Conservation (phyloP, 2,888 invertebrate genomes). For the Nomada fabriciana region DNA sequence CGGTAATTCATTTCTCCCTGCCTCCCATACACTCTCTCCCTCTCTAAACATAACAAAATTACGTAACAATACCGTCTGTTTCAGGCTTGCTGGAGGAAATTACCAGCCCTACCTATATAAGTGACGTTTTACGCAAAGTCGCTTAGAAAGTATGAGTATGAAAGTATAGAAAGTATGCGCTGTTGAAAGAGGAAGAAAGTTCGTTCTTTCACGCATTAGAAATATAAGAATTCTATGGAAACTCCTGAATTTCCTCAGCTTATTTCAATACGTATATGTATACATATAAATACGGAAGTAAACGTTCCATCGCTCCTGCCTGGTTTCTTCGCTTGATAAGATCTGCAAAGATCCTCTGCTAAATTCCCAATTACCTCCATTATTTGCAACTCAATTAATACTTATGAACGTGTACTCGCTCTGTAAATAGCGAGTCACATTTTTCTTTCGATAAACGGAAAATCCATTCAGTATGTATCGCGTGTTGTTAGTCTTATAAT, state of each 20-base stretch:
- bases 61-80: slow-evolving; percentile 19
- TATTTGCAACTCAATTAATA: slow-evolving; percentile 6
- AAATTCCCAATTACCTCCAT: background rate
- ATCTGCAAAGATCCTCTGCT: background rate
- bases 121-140: slow-evolving; percentile 85
- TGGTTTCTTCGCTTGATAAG: background rate
- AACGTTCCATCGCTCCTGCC: background rate
- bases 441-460: slow-evolving; percentile 16
- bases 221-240: background rate
- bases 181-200: background rate
- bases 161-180: background rate
- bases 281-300: background rate
- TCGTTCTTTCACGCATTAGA: slow-evolving; percentile 10
- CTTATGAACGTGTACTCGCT: slow-evolving; percentile 23
- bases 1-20: slow-evolving; percentile 85
- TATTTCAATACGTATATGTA: background rate
- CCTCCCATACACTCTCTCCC: too few species aligned
- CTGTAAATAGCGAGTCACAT: slow-evolving; percentile 38
- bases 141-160: slow-evolving; percentile 67
- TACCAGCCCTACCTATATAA: slow-evolving; percentile 87
- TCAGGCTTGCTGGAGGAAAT: slow-evolving; percentile 89
- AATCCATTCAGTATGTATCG: slow-evolving; percentile 34
- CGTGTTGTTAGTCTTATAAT: slow-evolving; percentile 54
- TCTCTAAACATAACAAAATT: too few species aligned
- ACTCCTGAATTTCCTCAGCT: slow-evolving; percentile 3